These are phyloP conservation scores for Kryptolebias ocellatus DNA, from an alignment of 2,797 vertebrate genomes.

Conservation along the genomic window DNA sequence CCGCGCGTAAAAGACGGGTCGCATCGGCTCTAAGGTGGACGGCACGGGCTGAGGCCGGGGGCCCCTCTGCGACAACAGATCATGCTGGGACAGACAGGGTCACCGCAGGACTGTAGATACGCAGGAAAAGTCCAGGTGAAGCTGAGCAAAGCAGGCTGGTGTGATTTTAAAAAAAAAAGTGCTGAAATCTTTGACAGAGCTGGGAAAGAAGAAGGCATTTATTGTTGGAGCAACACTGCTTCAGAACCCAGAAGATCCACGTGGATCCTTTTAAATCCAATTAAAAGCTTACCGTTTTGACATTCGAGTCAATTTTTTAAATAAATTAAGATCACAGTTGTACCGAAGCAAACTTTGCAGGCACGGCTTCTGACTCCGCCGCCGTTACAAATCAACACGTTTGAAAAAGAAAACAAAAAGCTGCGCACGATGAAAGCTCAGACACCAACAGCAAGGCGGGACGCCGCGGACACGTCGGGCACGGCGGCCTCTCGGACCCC, in stretches of 20 bases:
- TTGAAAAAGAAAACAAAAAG: slow-evolving; percentile 3
- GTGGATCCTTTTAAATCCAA: slow-evolving; percentile 18
- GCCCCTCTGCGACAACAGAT: neutral
- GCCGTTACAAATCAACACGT: slow-evolving; percentile 42
- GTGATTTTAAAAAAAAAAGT: neutral
- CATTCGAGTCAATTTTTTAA: slow-evolving; percentile 19
- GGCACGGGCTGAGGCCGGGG: too few relatives aligned
- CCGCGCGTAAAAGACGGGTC: slow-evolving; percentile 30
- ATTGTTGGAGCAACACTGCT: neutral
- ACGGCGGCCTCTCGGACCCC: slow-evolving; percentile 28
- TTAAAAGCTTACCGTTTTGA: slow-evolving; percentile 5
- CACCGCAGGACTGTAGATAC: slow-evolving; percentile 41
- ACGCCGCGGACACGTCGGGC: slow-evolving; percentile 37
- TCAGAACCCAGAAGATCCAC: slow-evolving; percentile 27
- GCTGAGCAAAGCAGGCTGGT: neutral
- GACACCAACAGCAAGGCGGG: slow-evolving; percentile 32
- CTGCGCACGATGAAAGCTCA: slow-evolving; percentile 18
- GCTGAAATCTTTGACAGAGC: neutral
- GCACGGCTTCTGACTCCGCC: slow-evolving; percentile 37
- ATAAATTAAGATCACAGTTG: slow-evolving; percentile 37
- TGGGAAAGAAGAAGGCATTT: neutral
- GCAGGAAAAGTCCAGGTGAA: slow-evolving; percentile 42
- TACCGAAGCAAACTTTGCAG: slow-evolving; percentile 26
- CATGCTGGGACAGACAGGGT: slow-evolving; percentile 31
- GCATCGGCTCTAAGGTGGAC: slow-evolving; percentile 5